Conservation (phyloP, 1,140 invertebrate genomes). For the Carposina sasakii region DNA sequence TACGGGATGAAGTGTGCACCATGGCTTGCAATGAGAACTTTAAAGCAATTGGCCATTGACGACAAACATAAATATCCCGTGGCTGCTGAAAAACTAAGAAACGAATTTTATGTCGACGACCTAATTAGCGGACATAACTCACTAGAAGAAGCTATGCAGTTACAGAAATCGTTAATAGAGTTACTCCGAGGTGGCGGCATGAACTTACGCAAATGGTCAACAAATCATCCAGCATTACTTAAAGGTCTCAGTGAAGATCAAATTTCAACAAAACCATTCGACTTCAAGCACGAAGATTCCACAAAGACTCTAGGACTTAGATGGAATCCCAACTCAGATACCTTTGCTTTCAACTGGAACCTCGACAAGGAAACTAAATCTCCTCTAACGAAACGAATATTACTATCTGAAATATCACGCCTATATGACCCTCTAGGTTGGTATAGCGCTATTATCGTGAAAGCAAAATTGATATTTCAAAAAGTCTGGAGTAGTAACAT, state of each 20-base stretch:
- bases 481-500: slow-evolving; percentile 34
- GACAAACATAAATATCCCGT: slow-evolving; percentile 28
- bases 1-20: slow-evolving; percentile 5
- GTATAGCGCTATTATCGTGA: slow-evolving; percentile 41
- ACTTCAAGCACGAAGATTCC: slow-evolving; percentile 23
- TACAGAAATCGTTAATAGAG: slow-evolving; percentile 26
- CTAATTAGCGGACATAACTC: slow-evolving; percentile 28
- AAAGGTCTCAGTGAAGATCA: slow-evolving; percentile 15
- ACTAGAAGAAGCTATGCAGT: slow-evolving; percentile 21
- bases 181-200: slow-evolving; percentile 30
- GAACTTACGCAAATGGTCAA: slow-evolving; percentile 34
- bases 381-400: slow-evolving; percentile 24
- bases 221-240: slow-evolving; percentile 22
- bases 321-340: slow-evolving; percentile 30
- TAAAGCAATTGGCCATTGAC: slow-evolving; percentile 28
- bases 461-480: slow-evolving; percentile 55
- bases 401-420: slow-evolving; percentile 39
- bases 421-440: slow-evolving; percentile 49
- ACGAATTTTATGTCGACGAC: slow-evolving; percentile 50
- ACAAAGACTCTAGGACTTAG: slow-evolving; percentile 32
- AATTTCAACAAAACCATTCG: slow-evolving; percentile 12
- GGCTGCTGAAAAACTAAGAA: slow-evolving; percentile 25
- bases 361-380: slow-evolving; percentile 7
- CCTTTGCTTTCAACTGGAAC: slow-evolving; percentile 21
- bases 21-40: not conserved